Base-by-base conservation (phyloP, 2,888 invertebrate species). In the Resseliella maxima region DNA sequence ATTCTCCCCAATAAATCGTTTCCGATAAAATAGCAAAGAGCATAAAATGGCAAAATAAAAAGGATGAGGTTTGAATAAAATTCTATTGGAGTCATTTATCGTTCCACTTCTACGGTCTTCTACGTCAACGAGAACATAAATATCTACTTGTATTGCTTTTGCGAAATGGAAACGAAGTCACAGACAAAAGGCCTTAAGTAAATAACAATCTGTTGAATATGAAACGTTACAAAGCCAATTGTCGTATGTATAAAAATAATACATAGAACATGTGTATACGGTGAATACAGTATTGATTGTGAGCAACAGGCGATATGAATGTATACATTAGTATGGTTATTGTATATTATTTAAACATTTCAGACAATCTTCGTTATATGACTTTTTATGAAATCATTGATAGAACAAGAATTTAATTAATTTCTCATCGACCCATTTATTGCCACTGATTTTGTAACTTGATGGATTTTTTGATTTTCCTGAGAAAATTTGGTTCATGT, bases 201-300 rank as follows among this genome's bases (percentile, higher is more conserved):
- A 85, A 85, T 85, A 85, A 85, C 83, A 45, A 85, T 41, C 85
- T 85, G 85, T 85, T 85, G 85, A 85, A 85, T 72, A 31, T 27
- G 31, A 72, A 27, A 24, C 59, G 59, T 59, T 24, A 72, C 72
- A 72, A 72, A 31, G 72, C 72, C 72, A 72, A 10, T 72, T 31
- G 72, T 72, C 35, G 72, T 3, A 35, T 35, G 18, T 72, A 18
- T 72, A 31, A 6, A 12, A 59, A 59, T 50, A 18, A 12, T 18
- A 15, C 72, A 72, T 35, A 72, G 12, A 72, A 12, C 27, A 45
- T 41, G 83, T 85, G 83, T n/a, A 85, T 81, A 41, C 41, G 83
- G 46, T 46, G 46, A 27, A 45, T 18, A 45, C 5, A 85, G 2
- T 46, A 10, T n/a, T 24, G 83, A 83, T 83, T 36, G 38, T 15